Conservation (phyloP, 2,797 vertebrate genomes). For the Megaceryle alcyon region DNA sequence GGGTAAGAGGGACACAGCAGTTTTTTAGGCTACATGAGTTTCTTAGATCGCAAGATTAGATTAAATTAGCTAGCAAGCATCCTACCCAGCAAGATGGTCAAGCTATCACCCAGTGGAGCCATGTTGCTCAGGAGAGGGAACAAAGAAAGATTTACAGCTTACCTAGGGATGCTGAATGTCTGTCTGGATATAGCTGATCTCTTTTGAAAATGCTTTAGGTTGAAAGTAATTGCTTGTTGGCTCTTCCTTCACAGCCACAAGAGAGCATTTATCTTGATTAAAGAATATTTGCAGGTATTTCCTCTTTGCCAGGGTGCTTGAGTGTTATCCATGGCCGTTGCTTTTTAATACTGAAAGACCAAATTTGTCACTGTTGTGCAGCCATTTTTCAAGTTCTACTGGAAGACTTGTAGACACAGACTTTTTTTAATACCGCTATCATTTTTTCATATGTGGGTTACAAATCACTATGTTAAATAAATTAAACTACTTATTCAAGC, state of each 20-base stretch:
- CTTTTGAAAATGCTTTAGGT: neutral
- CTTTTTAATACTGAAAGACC: constrained; percentile 17
- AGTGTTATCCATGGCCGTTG: neutral
- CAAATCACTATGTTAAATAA: constrained; percentile 63
- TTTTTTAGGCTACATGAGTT: neutral
- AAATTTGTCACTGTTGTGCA: constrained; percentile 23
- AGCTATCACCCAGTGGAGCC: neutral
- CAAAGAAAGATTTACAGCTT: neutral
- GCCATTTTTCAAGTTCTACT: constrained; percentile 39
- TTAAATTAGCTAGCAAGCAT: neutral
- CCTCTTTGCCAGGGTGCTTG: neutral
- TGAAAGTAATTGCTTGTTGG: constrained; percentile 9
- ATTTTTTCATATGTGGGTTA: constrained; percentile 45
- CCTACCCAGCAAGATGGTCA: neutral
- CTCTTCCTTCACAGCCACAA: neutral
- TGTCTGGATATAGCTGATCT: neutral
- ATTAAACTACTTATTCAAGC: constrained; percentile 55
- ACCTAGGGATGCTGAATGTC: neutral
- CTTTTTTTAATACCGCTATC: neutral
- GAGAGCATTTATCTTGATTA: constrained; percentile 26
- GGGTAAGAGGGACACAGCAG: neutral
- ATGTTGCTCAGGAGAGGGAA: accelerated
- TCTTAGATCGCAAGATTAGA: neutral
- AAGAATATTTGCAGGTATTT: constrained; percentile 24
- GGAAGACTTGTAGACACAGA: neutral